Evolutionary conservation across 1,140 invertebrate genomes (phyloP).

Genomic region (Listronotus oregonensis): DNA sequence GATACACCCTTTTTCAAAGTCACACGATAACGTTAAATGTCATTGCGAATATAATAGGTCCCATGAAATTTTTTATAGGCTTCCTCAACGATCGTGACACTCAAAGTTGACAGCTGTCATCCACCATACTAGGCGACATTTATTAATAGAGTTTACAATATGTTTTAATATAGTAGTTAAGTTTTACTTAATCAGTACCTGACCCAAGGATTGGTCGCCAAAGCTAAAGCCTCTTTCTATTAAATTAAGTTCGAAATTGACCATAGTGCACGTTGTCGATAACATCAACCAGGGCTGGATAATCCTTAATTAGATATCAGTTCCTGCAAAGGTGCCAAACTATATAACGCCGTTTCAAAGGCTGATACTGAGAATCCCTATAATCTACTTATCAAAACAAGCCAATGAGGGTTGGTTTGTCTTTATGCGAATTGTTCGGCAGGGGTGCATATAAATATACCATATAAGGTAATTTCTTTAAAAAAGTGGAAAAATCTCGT

Average conservation of each 20-base stretch:
- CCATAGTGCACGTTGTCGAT: constrained; percentile 28
- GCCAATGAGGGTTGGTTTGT: constrained; percentile 24
- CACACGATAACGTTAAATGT: too few relatives aligned
- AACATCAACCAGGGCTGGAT: constrained; percentile 38
- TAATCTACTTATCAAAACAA: constrained; percentile 45
- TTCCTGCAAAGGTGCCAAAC: constrained; percentile 41
- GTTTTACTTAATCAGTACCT: not conserved
- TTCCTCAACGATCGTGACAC: too few relatives aligned
- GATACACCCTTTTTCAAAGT: too few relatives aligned
- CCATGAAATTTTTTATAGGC: too few relatives aligned
- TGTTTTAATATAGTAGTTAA: too few relatives aligned
- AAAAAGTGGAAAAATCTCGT: too few relatives aligned
- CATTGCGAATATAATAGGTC: too few relatives aligned
- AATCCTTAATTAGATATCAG: constrained; percentile 45
- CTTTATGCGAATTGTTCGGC: constrained; percentile 7
- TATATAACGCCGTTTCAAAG: constrained; percentile 33
- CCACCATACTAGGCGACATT: too few relatives aligned
- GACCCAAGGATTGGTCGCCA: not conserved
- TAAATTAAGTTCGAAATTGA: not conserved
- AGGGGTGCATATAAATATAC: not conserved
- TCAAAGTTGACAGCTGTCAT: too few relatives aligned
- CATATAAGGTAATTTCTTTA: too few relatives aligned
- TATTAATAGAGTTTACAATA: too few relatives aligned
- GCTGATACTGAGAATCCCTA: constrained; percentile 28
- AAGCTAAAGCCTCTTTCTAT: not conserved